Conservation (phyloP, 1,140 invertebrate genomes). For the Doryteuthis pealeii region DNA sequence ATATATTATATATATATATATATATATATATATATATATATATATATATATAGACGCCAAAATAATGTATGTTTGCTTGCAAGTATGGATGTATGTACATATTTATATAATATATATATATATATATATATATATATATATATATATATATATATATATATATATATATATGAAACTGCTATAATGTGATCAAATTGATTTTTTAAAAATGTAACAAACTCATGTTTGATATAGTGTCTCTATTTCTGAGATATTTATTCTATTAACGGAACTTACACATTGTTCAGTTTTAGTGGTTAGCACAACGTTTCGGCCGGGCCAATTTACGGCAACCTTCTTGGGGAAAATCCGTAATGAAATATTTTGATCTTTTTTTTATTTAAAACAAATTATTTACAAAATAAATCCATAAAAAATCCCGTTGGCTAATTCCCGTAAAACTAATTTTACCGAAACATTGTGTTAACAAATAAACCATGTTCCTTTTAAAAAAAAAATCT, state of each 20-base stretch:
- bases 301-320: not conserved
- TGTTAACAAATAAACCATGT: no score
- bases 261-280: not conserved
- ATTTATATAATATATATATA: not conserved
- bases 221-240: not conserved
- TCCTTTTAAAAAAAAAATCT: no score
- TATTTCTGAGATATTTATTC: not conserved
- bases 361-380: not conserved
- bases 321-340: not conserved
- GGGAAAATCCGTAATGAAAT: not conserved
- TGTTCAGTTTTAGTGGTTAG: not conserved
- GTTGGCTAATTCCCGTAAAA: no score
- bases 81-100: not conserved
- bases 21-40: not conserved
- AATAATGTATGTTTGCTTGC: not conserved
- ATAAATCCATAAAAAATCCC: no score
- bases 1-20: not conserved
- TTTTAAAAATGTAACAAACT: not conserved
- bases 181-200: not conserved
- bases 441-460: no score
- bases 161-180: not conserved
- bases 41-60: not conserved
- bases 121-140: conserved; percentile 3
- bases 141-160: not conserved
- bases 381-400: no score